Percentiles rank a stretch among this genome's conserved stretches.
phyloP scores from a whole-genome alignment of 2,797 vertebrate genomes.

The Pelochelys cantorii region DNA sequence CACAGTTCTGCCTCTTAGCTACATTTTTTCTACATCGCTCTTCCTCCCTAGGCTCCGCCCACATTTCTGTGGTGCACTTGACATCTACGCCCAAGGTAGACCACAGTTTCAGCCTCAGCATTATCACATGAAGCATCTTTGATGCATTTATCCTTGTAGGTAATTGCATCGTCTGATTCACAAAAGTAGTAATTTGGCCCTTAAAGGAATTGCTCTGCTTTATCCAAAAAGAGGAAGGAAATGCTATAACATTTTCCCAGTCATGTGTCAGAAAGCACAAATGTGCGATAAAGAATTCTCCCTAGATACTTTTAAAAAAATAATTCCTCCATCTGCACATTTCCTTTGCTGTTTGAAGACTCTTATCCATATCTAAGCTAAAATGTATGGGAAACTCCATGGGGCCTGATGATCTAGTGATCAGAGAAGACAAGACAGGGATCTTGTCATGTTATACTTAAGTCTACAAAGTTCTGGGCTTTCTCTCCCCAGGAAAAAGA shows the following conservation, averaged over 20 bases:
- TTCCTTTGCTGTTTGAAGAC: not conserved
- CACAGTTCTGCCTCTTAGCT: not conserved
- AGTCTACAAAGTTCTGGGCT: not conserved
- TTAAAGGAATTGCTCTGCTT: not conserved
- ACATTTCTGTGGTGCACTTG: not conserved
- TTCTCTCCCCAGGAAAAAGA: not conserved
- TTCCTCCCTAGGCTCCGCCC: not conserved
- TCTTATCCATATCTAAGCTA: accelerated
- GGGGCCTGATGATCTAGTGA: not conserved
- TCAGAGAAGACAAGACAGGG: not conserved
- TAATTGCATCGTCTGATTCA: not conserved
- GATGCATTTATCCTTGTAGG: not conserved
- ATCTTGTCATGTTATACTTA: not conserved
- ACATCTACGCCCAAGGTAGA: not conserved
- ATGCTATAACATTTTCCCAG: not conserved
- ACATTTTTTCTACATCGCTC: not conserved
- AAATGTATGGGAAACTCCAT: accelerated
- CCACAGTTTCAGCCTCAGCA: not conserved
- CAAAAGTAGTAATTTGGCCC: not conserved
- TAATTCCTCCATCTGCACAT: accelerated
- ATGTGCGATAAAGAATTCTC: not conserved
- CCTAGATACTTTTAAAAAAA: not conserved
- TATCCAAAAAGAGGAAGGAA: not conserved
- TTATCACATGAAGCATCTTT: not conserved
- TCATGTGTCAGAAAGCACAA: accelerated